A percentile compares a stretch with the other conserved stretches of the same genome.
These are phyloP conservation scores for Mesopsocus fuscifrons DNA, from an alignment of 2,888 invertebrate species.

Conservation along the genomic window DNA sequence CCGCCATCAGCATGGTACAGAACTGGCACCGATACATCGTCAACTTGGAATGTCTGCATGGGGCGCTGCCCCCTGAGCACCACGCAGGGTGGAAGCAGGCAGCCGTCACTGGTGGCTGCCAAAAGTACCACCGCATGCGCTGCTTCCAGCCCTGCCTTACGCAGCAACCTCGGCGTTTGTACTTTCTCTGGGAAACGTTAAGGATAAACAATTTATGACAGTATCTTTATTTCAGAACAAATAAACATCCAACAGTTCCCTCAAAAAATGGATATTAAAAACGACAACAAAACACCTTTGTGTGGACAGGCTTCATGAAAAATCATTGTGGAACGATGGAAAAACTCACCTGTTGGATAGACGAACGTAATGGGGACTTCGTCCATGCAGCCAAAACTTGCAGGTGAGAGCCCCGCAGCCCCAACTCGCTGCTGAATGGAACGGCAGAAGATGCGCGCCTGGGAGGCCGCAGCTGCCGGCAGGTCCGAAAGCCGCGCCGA, in stretches of 20 bases:
- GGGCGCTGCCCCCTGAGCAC: not conserved
- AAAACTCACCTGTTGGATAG: constrained; percentile 3
- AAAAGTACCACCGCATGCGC: not conserved
- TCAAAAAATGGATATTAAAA: too few species aligned
- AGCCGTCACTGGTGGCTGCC: not conserved
- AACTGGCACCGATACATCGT: not conserved
- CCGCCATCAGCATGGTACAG: not conserved
- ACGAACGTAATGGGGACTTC: constrained; percentile 5
- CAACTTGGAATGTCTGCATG: not conserved
- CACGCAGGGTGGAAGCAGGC: not conserved
- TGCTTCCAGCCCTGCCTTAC: not conserved
- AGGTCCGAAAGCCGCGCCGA: not conserved
- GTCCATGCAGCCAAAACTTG: constrained; percentile 4
- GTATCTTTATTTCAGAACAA: not conserved
- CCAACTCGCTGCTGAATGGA: not conserved
- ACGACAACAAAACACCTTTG: too few species aligned
- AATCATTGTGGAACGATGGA: too few species aligned
- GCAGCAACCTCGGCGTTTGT: not conserved
- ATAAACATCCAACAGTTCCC: not conserved
- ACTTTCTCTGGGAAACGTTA: not conserved
- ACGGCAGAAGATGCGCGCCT: not conserved
- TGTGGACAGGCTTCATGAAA: too few species aligned
- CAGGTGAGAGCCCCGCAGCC: not conserved
- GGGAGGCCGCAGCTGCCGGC: not conserved
- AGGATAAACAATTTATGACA: not conserved